Evolutionary conservation across 2,888 invertebrate species (phyloP).

Genomic region (Blastobasis lacticolella): DNA sequence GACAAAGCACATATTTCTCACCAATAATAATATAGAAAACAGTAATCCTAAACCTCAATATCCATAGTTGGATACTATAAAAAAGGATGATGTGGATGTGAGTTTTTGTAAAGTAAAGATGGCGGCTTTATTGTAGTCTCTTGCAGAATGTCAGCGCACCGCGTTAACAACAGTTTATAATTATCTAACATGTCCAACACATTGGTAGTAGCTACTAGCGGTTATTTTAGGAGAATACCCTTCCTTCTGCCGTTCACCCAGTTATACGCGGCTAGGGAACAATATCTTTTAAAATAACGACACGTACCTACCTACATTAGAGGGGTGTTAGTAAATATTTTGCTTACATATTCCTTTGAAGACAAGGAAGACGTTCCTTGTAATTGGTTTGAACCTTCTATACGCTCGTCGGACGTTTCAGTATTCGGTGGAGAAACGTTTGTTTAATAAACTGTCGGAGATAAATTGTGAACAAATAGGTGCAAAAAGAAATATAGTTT

Average conservation of each 20-base stretch:
- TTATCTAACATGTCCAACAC: conserved; percentile 36
- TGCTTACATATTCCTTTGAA: conserved; percentile 13
- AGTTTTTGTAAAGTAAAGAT: conserved; percentile 2
- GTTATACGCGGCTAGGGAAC: conserved; percentile 19
- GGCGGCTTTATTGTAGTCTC: conserved; percentile 10
- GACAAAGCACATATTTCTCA: too few species aligned
- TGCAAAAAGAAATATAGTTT: too few species aligned
- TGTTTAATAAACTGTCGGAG: too few species aligned
- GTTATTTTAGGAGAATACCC: conserved; percentile 56
- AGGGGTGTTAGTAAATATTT: conserved; percentile 13
- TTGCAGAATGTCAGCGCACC: conserved; percentile 35
- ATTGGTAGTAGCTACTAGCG: conserved; percentile 16
- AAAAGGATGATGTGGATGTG: neutral
- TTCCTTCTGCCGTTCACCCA: conserved; percentile 41
- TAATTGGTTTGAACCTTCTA: too few species aligned
- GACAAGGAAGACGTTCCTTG: neutral
- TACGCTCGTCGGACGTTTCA: too few species aligned
- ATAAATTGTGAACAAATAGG: too few species aligned
- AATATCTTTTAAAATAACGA: conserved; percentile 21
- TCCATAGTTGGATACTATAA: too few species aligned
- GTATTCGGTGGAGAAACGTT: too few species aligned
- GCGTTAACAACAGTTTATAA: conserved; percentile 45
- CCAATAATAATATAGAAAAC: too few species aligned
- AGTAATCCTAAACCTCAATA: too few species aligned
- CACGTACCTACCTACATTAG: conserved; percentile 14